Base-by-base conservation (phyloP, 2,888 invertebrate genomes). In the Disparrhopalites patrizii region DNA sequence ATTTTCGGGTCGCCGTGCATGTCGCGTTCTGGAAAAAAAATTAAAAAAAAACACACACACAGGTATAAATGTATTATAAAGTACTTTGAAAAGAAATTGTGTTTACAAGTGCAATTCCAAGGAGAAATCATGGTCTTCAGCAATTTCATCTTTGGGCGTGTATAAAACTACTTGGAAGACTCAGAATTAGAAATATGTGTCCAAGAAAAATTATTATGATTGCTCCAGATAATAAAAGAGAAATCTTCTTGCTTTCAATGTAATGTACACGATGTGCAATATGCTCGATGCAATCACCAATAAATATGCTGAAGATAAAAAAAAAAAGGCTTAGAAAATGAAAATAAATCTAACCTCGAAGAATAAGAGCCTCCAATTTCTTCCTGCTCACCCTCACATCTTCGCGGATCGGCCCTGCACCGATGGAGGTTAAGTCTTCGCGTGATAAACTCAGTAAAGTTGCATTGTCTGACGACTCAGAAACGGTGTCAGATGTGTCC, bases 401-500 rank as follows among this genome's bases (percentile, higher is more conserved):
- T 27, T 75, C 75, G 23, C 73, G 68, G 47, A 73, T 67, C 13
- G 69, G 66, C 47, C 75, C 75, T 56, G 73, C 75, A 15, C 75
- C 75, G 27, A 75, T 58, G 1, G 70, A 70, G 31, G 70, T 67
- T 65, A 75, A 66, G 58, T 75, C 75, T 61, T 73, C 70, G 13
- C 71, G 51, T 43, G 75, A 73, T 28, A 73, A 67, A 33, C 73
- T 73, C 58, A 73, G 63, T 20, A 75, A 65, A 30, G 75, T 73
- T 28, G 75, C 73, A 72, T 75, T 75, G 68, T 75, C 75, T 62
- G 75, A 73, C 1, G 73, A 75, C 57, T 73, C 75, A n/a, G 75
- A 75, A 25, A 75, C 68, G n/a, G 75, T 73, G 68, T 75, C 75
- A 20, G 75, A 75, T 18, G 61, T 50, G 36, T 61, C 61, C 23